Evolutionary conservation across 2,113 vertebrate genomes (phyloP).

Genomic region (Chroicocephalus ridibundus): DNA sequence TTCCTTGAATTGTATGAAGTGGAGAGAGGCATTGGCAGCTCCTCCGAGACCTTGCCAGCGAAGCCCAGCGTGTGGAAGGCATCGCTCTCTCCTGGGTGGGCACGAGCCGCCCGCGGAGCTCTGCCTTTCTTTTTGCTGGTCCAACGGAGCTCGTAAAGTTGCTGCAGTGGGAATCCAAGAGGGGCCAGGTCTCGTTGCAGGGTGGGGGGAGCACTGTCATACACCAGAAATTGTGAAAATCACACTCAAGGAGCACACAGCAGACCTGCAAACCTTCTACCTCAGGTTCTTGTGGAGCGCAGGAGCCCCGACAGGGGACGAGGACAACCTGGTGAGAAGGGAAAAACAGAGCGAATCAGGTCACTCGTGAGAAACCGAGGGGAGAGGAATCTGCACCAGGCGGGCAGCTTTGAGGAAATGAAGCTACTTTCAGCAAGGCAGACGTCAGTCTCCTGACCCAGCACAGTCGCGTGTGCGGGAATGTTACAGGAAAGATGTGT

Average conservation of each 20-base stretch:
- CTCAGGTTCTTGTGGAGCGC: too few relatives aligned
- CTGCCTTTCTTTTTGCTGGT: not conserved
- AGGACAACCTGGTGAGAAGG: not conserved
- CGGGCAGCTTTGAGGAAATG: not conserved
- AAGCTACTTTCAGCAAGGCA: too few relatives aligned
- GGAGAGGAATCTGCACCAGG: not conserved
- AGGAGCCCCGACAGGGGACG: rapidly evolving
- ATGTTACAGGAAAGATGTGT: not conserved
- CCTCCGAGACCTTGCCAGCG: rapidly evolving
- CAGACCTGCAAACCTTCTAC: not conserved
- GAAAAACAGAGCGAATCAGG: rapidly evolving
- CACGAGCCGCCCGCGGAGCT: not conserved
- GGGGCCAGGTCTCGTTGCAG: not conserved
- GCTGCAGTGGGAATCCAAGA: not conserved
- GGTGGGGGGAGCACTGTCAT: not conserved
- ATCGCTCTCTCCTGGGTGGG: not conserved
- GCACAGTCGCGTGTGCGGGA: not conserved
- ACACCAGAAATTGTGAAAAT: not conserved
- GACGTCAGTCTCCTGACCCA: rapidly evolving
- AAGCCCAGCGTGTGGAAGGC: not conserved
- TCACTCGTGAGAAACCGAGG: rapidly evolving
- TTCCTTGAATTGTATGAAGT: not conserved
- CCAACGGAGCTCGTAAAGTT: not conserved
- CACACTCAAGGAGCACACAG: not conserved
- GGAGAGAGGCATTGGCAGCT: not conserved